phyloP scores from a whole-genome alignment of 92 coral and sea anemone species.

The Porites divaricata region DNA sequence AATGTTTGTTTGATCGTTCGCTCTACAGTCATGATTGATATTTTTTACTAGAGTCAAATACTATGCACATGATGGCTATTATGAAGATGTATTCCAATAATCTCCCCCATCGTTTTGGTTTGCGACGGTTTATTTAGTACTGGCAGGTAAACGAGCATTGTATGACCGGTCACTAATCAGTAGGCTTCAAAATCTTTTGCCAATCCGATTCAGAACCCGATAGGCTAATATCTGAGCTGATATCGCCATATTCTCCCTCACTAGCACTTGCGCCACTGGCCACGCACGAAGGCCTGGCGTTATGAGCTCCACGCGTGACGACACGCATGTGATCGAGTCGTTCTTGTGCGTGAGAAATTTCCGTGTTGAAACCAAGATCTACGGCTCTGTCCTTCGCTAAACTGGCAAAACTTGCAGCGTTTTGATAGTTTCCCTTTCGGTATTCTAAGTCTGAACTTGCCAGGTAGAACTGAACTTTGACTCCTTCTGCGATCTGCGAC shows the following conservation, averaged over 20 bases:
- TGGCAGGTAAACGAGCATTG: background rate
- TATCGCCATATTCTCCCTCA: slow-evolving; percentile 53
- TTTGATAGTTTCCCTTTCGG: slow-evolving; percentile 44
- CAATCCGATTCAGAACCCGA: slow-evolving; percentile 61
- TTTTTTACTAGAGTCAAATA: too few species aligned
- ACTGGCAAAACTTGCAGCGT: slow-evolving; percentile 60
- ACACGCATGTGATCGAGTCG: slow-evolving; percentile 54
- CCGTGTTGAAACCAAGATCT: slow-evolving; percentile 63
- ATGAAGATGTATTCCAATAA: too few species aligned
- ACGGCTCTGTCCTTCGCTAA: slow-evolving; percentile 56
- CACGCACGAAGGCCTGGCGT: background rate
- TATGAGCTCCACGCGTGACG: slow-evolving; percentile 1
- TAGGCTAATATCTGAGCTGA: slow-evolving; percentile 60
- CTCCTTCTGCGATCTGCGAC: slow-evolving; percentile 54
- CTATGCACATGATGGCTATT: too few species aligned
- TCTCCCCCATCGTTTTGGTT: too few species aligned
- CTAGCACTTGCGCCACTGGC: slow-evolving; percentile 14
- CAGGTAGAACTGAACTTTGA: slow-evolving; percentile 49
- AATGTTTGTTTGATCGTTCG: too few species aligned
- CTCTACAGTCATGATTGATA: too few species aligned
- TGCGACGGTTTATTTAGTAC: too few species aligned
- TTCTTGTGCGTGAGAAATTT: slow-evolving; percentile 66
- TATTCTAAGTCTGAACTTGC: slow-evolving; percentile 70
- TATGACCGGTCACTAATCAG: background rate
- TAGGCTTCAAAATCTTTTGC: slow-evolving; percentile 8